Conservation (phyloP, 2,113 vertebrate species). For the Passer domesticus region DNA sequence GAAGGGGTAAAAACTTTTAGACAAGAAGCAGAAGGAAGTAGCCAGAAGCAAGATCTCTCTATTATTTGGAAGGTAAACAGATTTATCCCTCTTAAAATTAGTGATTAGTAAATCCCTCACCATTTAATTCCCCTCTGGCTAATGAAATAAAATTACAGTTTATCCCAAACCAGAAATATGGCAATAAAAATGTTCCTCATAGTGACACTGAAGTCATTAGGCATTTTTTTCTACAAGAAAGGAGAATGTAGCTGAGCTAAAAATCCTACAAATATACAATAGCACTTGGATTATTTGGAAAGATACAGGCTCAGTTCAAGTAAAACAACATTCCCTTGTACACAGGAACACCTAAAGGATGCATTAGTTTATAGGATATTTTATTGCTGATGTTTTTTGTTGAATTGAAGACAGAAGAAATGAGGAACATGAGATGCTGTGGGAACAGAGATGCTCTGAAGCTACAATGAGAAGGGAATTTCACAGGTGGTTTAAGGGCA, state of each 20-base stretch:
- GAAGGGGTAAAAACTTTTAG: neutral
- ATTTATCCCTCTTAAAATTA: neutral
- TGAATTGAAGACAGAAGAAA: neutral
- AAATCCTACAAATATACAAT: neutral
- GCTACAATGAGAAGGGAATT: fast-evolving
- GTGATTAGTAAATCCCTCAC: neutral
- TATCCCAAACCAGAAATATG: constrained; percentile 8
- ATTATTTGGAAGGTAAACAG: constrained; percentile 17
- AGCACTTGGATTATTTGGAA: neutral
- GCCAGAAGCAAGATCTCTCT: neutral
- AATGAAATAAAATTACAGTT: neutral
- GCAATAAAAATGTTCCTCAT: neutral
- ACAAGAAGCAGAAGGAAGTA: neutral
- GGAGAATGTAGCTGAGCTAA: neutral
- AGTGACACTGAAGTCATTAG: neutral
- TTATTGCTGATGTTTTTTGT: neutral
- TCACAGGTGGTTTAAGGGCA: neutral
- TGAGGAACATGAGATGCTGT: neutral
- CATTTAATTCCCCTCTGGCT: neutral
- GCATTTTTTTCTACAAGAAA: neutral
- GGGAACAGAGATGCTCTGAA: neutral
- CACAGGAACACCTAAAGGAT: neutral
- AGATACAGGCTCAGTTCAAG: neutral
- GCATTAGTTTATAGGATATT: neutral
- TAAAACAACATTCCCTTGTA: neutral